Base-by-base conservation (phyloP, 2,113 vertebrate species). In the Heteronetta atricapilla region DNA sequence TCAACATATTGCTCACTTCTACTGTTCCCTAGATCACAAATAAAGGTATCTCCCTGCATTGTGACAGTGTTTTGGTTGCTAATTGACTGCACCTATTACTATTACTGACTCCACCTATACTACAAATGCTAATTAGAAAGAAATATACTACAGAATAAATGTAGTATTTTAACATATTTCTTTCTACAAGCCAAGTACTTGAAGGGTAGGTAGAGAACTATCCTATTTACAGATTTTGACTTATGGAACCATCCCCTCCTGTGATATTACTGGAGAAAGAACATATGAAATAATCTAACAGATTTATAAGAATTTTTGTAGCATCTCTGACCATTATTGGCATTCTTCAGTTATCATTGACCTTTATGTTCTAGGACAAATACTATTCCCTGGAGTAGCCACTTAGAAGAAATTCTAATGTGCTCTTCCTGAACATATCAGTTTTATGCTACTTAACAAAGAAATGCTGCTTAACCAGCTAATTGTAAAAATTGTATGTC, bases 261-360 rank as follows among this genome's bases (percentile, higher is more conserved):
- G 62, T 52, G 76, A 78, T 81, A 89, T 68, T 79, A 66, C 42
- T 88, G 42, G 90, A 88, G 82, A 84, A 86, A 78, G 88, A 94
- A 89, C 56, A 78, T 44, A 56, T 52, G 48, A 88, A 86, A 88
- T 44, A 33, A 59, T 83, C 69, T 60, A 74, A 52, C 13, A 88
- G 64, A 86, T 92, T 96, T 88, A 82, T 90, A 75, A 20, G 60
- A 69, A 48, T 91, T 95, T 94, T 89, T 79, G 46, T 88, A 82
- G 67, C 72, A 53, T 25, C 58, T 92, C 55, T 84, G 80, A 86
- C 69, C 56, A 75, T 89, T 94, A 95, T 70, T 97, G 93, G 89
- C 94, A 90, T 91, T 92, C 81, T 89, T 94, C 93, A 94, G 70
- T 95, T 94, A 94, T 79, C 90, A 96, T n/a, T 96, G 88, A 94